Base-by-base conservation (phyloP, 2,113 vertebrate genomes). In the Trachemys scripta region DNA sequence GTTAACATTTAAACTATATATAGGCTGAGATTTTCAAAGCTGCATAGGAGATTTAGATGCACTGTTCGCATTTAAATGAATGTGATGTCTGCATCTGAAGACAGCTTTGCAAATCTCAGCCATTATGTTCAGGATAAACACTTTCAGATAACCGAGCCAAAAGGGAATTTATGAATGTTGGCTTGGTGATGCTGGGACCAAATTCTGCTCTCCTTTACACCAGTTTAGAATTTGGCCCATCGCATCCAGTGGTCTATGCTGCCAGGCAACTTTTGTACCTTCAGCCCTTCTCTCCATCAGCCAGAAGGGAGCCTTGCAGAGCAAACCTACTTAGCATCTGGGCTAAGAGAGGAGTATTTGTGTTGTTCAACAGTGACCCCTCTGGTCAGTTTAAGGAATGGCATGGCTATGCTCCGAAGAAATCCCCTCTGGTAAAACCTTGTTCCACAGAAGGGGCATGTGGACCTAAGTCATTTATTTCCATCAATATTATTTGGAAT, bases 101-200 rank as follows among this genome's bases (percentile, higher is more conserved):
- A 65, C 96, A 89, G 95, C 6, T 4, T 96, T 0, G 8, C 91
- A 92, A 92, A 93, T 97, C 94, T 96, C 89, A 85, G 90, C 1
- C 92, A 90, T 93, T 83, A 85, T 91, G 79, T 85, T 95, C 49
- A 31, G 81, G 96, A 80, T 79, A 97, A 96, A 95, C 94, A 92
- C 84, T 88, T 90, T 83, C 79, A 57, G 85, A 96, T 93, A 93
- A 29, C 0, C 0, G 50, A 96, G 97, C 96, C 95, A 95, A 83
- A 88, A 89, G 69, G n/a, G 47, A 75, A 85, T 89, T 88, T 69
- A 91, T 94, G 94, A 81, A 89, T 85, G 90, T 31, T 90, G 87
- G 80, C 92, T 97, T 22, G 65, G 87, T 59, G 93, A 75, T 81
- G 88, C 45, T 69, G 81, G 81, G 65, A 45, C n/a, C 84, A 88